phyloP scores from a whole-genome alignment of 2,113 vertebrate species.

The Anolis carolinensis region DNA sequence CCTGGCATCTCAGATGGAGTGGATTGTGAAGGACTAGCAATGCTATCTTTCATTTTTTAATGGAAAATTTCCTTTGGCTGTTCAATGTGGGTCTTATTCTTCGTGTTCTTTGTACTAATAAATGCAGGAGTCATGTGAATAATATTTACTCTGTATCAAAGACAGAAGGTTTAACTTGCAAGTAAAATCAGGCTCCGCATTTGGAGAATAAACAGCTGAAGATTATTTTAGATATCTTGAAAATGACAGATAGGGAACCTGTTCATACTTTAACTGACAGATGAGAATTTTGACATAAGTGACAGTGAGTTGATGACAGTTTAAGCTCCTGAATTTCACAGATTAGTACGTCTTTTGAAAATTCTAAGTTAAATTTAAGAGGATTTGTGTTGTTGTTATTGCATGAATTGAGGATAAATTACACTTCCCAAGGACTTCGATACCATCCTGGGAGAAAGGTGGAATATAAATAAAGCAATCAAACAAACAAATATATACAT shows the following conservation, averaged over 20 bases:
- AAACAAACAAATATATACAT: too few species aligned
- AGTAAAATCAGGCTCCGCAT: not conserved
- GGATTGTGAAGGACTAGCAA: constrained; percentile 46
- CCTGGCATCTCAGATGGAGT: constrained; percentile 53
- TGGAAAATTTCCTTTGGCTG: constrained; percentile 33
- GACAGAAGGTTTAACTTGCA: too few species aligned
- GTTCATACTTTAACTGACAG: fast-evolving
- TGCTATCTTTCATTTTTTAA: constrained; percentile 48
- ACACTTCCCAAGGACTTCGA: fast-evolving
- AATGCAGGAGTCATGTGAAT: too few species aligned
- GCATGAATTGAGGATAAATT: not conserved
- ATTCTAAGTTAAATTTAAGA: not conserved
- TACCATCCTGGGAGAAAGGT: too few species aligned
- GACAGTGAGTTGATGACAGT: not conserved
- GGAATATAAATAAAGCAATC: too few species aligned
- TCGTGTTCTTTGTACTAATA: too few species aligned
- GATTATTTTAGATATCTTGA: constrained; percentile 20
- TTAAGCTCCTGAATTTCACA: not conserved
- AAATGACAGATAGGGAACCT: not conserved
- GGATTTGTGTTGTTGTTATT: not conserved
- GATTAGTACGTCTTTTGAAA: not conserved
- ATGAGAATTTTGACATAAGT: not conserved
- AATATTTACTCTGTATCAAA: too few species aligned
- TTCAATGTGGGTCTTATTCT: not conserved
- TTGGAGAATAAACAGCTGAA: not conserved